These are phyloP conservation scores for Sorex fumeus DNA, from an alignment of 2,113 vertebrate species.

Conservation along the genomic window DNA sequence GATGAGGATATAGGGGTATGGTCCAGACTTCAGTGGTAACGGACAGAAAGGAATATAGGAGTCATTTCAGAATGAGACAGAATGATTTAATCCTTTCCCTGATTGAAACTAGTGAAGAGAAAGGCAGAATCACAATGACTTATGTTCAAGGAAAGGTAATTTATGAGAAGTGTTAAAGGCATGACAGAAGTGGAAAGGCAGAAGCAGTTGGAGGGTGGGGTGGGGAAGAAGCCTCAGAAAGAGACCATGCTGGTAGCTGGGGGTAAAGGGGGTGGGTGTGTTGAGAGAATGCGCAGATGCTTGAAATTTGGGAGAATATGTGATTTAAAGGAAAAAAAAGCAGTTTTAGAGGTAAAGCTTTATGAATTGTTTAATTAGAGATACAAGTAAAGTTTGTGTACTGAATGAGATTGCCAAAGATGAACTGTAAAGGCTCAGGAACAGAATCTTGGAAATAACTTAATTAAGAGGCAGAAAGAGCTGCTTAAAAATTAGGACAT, in stretches of 20 bases:
- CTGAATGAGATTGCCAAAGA: not conserved
- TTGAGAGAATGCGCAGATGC: not conserved
- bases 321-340: not conserved
- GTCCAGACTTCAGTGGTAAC: too few relatives aligned
- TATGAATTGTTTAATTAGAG: not conserved
- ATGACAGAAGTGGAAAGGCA: fast-evolving
- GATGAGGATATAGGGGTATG: too few relatives aligned
- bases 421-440: not conserved
- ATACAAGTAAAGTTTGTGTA: not conserved
- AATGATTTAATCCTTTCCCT: too few relatives aligned
- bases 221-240: not conserved
- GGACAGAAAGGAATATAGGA: not conserved
- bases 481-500: not conserved
- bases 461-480: not conserved
- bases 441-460: not conserved
- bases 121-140: not conserved
- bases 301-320: not conserved
- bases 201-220: too few relatives aligned
- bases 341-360: not conserved
- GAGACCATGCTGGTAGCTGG: not conserved
- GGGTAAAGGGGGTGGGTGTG: fast-evolving
- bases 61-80: not conserved
- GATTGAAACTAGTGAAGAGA: not conserved
- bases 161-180: not conserved
- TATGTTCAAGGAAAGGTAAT: not conserved